Conservation (phyloP, 2,113 vertebrate genomes). For the Atractosteus spatula region DNA sequence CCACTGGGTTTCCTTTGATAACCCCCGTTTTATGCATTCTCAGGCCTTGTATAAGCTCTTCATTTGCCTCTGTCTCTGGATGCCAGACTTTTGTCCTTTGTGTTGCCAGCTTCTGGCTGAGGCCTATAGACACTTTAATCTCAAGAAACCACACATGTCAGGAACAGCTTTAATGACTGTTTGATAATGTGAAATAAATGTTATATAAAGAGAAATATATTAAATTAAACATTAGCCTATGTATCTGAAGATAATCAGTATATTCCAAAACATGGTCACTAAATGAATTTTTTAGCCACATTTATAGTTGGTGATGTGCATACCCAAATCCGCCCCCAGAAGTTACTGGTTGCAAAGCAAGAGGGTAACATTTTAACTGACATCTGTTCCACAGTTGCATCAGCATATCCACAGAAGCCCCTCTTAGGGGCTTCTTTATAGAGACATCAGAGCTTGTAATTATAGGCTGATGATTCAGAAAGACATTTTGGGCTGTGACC, state of each 20-base stretch:
- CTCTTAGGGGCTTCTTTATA: constrained; percentile 44
- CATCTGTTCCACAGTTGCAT: constrained; percentile 72
- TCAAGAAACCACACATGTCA: constrained; percentile 37
- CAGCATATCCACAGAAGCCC: constrained; percentile 47
- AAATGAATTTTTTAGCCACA: constrained; percentile 35
- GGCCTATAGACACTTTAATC: constrained; percentile 55
- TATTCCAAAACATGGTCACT: background rate
- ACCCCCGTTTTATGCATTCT: constrained; percentile 19
- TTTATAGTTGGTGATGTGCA: constrained; percentile 35
- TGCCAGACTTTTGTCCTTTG: constrained; percentile 45
- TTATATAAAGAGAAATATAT: too few species aligned
- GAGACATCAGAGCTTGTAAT: constrained; percentile 64
- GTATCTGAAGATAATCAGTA: too few species aligned
- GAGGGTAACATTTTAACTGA: constrained; percentile 30
- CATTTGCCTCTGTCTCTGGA: constrained; percentile 32
- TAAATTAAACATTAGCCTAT: too few species aligned
- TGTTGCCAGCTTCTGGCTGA: constrained; percentile 44
- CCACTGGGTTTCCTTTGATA: background rate
- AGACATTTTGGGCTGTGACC: constrained; percentile 57
- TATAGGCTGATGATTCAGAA: constrained; percentile 48
- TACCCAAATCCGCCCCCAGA: constrained; percentile 39
- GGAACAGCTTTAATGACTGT: background rate
- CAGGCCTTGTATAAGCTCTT: background rate
- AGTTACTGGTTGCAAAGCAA: constrained; percentile 38
- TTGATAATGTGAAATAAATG: background rate